Conservation (phyloP, 2,797 vertebrate species). For the Gila robusta region DNA sequence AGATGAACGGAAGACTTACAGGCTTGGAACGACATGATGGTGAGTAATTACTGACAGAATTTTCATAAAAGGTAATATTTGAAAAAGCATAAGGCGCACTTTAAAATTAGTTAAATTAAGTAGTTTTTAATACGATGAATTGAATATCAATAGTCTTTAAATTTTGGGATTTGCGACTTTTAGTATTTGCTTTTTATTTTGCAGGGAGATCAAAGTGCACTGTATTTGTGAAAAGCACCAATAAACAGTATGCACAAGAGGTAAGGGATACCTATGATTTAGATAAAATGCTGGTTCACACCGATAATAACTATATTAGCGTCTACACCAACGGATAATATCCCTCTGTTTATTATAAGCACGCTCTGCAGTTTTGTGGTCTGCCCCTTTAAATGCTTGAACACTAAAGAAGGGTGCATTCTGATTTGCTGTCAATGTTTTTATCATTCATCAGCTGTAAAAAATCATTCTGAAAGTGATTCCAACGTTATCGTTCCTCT, state of each 20-base stretch:
- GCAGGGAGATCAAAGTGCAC: no score
- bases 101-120: no score
- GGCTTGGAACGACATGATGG: no score
- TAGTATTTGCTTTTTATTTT: no score
- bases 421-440: background rate
- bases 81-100: no score
- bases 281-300: background rate
- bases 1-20: no score
- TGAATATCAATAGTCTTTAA: background rate
- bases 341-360: background rate
- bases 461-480: background rate
- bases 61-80: no score
- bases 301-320: no score
- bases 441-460: background rate
- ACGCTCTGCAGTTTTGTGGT: background rate
- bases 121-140: background rate
- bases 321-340: background rate
- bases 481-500: background rate
- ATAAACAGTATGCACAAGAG: background rate
- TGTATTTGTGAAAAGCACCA: background rate
- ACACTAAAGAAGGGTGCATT: background rate
- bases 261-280: background rate
- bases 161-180: background rate
- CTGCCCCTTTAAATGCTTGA: background rate
- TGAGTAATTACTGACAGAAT: no score